These are phyloP conservation scores for Heliconius eleuchia DNA, from an alignment of 1,140 invertebrate species.

Conservation along the genomic window DNA sequence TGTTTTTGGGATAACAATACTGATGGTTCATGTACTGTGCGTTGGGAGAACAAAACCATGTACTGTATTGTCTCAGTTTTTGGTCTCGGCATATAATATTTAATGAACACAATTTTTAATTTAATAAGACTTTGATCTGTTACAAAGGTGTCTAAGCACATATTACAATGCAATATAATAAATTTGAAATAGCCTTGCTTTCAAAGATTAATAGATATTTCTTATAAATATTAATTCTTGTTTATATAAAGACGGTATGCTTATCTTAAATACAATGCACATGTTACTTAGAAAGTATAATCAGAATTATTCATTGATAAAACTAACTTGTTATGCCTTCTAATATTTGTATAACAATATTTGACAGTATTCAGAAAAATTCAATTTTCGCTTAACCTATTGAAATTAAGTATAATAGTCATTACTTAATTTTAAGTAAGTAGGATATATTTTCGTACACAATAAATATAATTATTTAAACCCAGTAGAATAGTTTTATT, in stretches of 20 bases:
- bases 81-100: constrained; percentile 89
- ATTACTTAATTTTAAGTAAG: constrained; percentile 75
- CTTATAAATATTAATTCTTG: constrained; percentile 8
- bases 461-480: constrained; percentile 66
- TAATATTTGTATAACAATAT: background rate
- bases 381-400: constrained; percentile 23
- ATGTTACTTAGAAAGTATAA: constrained; percentile 17
- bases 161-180: constrained; percentile 29
- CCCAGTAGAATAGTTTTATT: constrained; percentile 40
- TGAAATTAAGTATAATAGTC: constrained; percentile 59
- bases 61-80: constrained; percentile 98
- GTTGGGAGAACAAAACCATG: constrained; percentile 99
- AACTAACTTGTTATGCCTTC: background rate
- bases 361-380: constrained; percentile 5
- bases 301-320: background rate
- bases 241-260: background rate
- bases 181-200: constrained; percentile 23
- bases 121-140: constrained; percentile 25
- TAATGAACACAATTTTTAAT: constrained; percentile 44
- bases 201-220: constrained; percentile 18
- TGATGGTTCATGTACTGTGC: constrained; percentile 98
- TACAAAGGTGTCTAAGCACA: constrained; percentile 35
- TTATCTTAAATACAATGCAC: constrained; percentile 10
- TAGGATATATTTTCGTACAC: constrained; percentile 77
- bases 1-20: constrained; percentile 99